These are phyloP conservation scores for Neodiprion fabricii DNA, from an alignment of 1,140 invertebrate genomes.

Conservation along the genomic window DNA sequence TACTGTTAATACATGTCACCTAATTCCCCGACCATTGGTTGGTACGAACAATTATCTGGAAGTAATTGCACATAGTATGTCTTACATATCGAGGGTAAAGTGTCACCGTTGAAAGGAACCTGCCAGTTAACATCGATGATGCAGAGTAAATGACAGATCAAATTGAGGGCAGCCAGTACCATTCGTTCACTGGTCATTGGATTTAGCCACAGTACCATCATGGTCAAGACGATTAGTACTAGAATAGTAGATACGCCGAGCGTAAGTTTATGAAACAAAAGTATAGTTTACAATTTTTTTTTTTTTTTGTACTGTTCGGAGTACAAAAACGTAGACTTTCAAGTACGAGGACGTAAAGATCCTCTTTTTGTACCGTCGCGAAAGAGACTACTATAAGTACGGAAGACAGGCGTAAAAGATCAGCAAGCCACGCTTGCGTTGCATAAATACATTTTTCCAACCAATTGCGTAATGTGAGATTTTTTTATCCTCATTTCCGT, in stretches of 20 bases:
- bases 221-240: constrained; percentile 59
- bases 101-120: constrained; percentile 52
- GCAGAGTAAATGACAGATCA: constrained; percentile 56
- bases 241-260: constrained; percentile 18
- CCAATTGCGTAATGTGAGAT: no score
- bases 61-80: constrained; percentile 30
- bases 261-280: background rate
- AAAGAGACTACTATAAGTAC: no score
- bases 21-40: background rate
- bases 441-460: no score
- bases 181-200: constrained; percentile 55
- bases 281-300: no score
- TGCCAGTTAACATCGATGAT: constrained; percentile 54
- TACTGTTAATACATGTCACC: background rate
- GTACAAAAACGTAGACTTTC: no score
- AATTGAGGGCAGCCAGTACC: constrained; percentile 53
- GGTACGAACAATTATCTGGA: background rate
- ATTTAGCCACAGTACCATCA: constrained; percentile 58
- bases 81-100: constrained; percentile 47
- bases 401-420: no score
- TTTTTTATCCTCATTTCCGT: no score
- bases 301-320: no score
- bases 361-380: no score
- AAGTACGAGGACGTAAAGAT: no score
- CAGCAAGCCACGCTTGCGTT: no score